Evolutionary conservation across 2,888 invertebrate genomes (phyloP), one percentile per base, ranked within the genome.

Genomic region (Cetonia aurata): DNA sequence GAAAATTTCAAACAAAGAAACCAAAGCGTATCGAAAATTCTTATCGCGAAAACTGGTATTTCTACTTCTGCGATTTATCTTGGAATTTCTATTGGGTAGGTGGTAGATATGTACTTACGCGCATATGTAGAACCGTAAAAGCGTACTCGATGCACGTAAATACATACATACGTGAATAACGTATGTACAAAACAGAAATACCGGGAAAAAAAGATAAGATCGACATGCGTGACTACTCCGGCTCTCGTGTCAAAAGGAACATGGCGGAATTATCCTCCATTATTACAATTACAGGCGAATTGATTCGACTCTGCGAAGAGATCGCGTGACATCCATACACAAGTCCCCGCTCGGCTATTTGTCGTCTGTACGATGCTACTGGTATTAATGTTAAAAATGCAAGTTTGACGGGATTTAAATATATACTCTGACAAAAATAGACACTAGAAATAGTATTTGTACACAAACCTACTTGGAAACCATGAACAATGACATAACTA

Each of bases 241-340:
- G 79, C 78, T 83, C 76, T 81, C 82, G 82, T 83, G 83, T 80
- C 79, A 79, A 78, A 81, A 80, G 78, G 77, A 83, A 81, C 76
- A 83, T 83, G 82, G 78, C 78, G 77, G 76, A 75, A 73, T 75
- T 76, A 75, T 76, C 72, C 74, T 72, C 75, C 75, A 77, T 76
- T 75, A 76, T 74, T 72, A 73, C 74, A 75, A 73, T 75, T 72
- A 77, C 75, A 72, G 68, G 74, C 72, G 74, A 77, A 77, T 77
- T 77, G 77, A 76, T 77, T 77, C 73, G 71, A 68, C 71, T 74
- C 56, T 60, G 46, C 33, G 48, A 60, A 60, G 60, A 60, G 60
- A 17, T 60, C 48, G 60, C 60, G 48, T 67, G 66, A 60, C 65
- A 60, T 60, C 60, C 60, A 48, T 60, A 25, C 13, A 13, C 53